These are phyloP conservation scores for Bimastos eiseni DNA, from an alignment of 2,888 invertebrate species.

Conservation along the genomic window DNA sequence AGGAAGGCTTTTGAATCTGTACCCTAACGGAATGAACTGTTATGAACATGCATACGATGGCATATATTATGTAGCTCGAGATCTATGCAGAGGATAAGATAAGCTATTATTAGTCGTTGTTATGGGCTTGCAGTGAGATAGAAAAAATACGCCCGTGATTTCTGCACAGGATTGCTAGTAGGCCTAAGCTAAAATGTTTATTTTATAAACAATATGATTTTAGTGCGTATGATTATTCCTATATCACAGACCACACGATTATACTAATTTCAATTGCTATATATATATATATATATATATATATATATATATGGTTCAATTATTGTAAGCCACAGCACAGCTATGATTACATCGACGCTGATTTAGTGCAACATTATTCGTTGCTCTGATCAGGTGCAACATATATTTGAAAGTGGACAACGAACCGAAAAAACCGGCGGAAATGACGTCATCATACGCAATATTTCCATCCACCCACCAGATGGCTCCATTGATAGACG, in stretches of 20 bases:
- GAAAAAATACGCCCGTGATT: background rate
- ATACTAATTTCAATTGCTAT: too few relatives aligned
- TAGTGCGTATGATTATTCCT: too few relatives aligned
- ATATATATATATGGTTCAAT: too few relatives aligned
- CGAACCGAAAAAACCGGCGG: background rate
- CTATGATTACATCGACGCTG: background rate
- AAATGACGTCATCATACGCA: background rate
- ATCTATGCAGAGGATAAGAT: background rate
- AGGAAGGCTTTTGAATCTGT: background rate
- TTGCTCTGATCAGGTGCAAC: background rate
- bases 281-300: too few relatives aligned
- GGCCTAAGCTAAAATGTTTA: background rate
- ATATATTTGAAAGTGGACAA: background rate
- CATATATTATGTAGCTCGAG: background rate
- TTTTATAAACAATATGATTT: background rate
- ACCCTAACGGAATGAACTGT: background rate
- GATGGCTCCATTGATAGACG: constrained; percentile 19
- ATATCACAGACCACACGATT: too few relatives aligned
- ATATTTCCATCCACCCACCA: background rate
- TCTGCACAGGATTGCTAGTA: background rate
- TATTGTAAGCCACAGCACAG: too few relatives aligned
- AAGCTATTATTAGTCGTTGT: background rate
- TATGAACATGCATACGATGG: background rate
- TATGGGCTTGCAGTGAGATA: background rate
- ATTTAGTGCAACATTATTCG: background rate